Base-by-base conservation (phyloP, 1,140 invertebrate species). In the Ditylenchus dipsaci region DNA sequence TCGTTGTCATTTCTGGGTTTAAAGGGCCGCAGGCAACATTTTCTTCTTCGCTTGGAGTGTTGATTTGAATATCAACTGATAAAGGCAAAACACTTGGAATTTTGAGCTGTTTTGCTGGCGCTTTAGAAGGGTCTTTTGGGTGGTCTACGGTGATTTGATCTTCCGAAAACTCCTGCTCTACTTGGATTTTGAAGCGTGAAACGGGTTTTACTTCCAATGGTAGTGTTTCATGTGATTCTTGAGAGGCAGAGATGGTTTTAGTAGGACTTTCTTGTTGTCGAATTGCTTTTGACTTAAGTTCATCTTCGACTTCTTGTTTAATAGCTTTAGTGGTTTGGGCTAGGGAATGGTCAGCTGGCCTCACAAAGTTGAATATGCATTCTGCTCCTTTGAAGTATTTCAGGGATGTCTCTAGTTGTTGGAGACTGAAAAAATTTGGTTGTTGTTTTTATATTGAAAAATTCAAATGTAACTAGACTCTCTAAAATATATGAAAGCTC, bases 331-430 rank as follows among this genome's bases (percentile, higher is more conserved):
- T 5, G 3, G 53, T 5, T 13, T 62, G 21, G 19, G 3, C 13
- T 7, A 65, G 63, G 7, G 29, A 29, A n/a, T 65, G 63, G n/a
- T 65, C 42, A 5, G 63, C 7, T 19, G 23, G 29, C 61, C 66
- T 61, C 11, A 65, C 63, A 65, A 61, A 65, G 29, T 64, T 19
- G 19, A 65, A 65, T 26, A 58, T 58, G 1, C 3, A n/a, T 7
- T 29, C 19, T 62, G 60, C 23, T 33, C 30, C 60, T 21, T 21
- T 15, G 1, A 62, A 15, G 33, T 62, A 62, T 29, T 62, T 62
- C 3, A 62, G 21, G 9, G 60, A 62, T 13, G 53, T 3, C 3
- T 29, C 26, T 3, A 43, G 23, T 23, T 57, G 19, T 21, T 29
- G 21, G 13, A 62, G 27, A 33, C 60, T 62, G 30, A 62, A 62